Percentiles rank a stretch among this genome's conserved stretches.
These are phyloP conservation scores for Bombus balteatus DNA, from an alignment of 1,140 invertebrate genomes.

Conservation along the genomic window DNA sequence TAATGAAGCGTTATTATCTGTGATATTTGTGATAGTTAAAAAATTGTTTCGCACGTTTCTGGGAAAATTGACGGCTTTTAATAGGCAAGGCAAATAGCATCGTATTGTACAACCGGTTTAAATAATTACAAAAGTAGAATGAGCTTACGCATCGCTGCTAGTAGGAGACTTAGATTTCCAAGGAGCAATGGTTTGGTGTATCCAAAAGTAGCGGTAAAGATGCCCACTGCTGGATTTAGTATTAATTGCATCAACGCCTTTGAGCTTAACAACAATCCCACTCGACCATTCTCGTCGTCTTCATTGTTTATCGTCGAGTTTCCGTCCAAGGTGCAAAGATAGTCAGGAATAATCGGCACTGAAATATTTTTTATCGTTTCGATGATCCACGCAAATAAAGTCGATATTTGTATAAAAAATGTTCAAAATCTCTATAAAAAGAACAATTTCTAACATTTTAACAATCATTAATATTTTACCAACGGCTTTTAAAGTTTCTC, in stretches of 20 bases:
- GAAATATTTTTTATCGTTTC: constrained; percentile 70
- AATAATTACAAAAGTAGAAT: neutral
- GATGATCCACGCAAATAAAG: neutral
- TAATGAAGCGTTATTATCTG: too few relatives aligned
- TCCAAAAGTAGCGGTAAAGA: constrained; percentile 87
- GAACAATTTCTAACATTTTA: neutral
- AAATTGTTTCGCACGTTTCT: too few relatives aligned
- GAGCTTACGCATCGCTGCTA: constrained; percentile 90
- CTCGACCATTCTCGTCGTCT: constrained; percentile 88
- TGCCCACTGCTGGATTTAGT: constrained; percentile 92
- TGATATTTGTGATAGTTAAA: too few relatives aligned
- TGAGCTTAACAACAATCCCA: constrained; percentile 92
- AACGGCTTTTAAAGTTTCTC: too few relatives aligned
- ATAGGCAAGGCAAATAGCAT: too few relatives aligned
- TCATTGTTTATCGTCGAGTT: constrained; percentile 79
- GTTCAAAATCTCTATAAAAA: neutral
- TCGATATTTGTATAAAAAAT: neutral
- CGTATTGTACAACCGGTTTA: neutral
- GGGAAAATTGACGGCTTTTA: too few relatives aligned
- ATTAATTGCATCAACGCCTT: constrained; percentile 94
- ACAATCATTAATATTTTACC: too few relatives aligned
- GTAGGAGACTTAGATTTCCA: constrained; percentile 91
- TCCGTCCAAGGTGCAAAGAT: constrained; percentile 85
- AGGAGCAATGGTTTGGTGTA: constrained; percentile 92
- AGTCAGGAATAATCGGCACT: constrained; percentile 95